Evolutionary conservation across 1,140 invertebrate species (phyloP).

Genomic region (Lutraria rhynchaena): DNA sequence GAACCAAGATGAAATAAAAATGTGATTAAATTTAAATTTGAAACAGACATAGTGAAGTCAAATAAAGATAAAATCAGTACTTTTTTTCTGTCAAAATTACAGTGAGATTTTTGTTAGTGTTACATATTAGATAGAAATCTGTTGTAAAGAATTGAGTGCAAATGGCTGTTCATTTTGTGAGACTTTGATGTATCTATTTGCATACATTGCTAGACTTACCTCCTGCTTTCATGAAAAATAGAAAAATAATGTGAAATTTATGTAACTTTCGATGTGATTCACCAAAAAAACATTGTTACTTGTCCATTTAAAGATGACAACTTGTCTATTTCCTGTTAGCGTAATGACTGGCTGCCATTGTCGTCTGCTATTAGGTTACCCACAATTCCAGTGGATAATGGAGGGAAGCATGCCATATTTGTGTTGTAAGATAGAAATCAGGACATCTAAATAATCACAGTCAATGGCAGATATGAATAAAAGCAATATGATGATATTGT

Average conservation of each 20-base stretch:
- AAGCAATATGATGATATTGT: too few relatives aligned
- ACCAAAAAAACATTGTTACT: not conserved
- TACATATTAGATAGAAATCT: too few relatives aligned
- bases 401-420: conserved; percentile 26
- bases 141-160: too few relatives aligned
- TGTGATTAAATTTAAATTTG: too few relatives aligned
- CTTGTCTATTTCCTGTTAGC: conserved; percentile 40
- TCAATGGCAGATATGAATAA: conserved; percentile 18
- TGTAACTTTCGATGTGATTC: conserved; percentile 22
- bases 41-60: too few relatives aligned
- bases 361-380: conserved; percentile 30
- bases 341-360: conserved; percentile 30
- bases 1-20: too few relatives aligned
- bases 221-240: not conserved
- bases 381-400: conserved; percentile 33
- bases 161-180: too few relatives aligned
- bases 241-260: conserved; percentile 35
- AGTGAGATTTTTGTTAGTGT: too few relatives aligned
- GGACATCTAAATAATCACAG: conserved; percentile 5
- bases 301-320: conserved; percentile 46
- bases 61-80: too few relatives aligned
- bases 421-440: conserved; percentile 10
- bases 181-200: conserved; percentile 24
- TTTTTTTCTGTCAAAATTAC: too few relatives aligned
- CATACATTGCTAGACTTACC: conserved; percentile 22